These are phyloP conservation scores for Cheilosia vernalis DNA, from an alignment of 2,888 invertebrate species.

Conservation along the genomic window DNA sequence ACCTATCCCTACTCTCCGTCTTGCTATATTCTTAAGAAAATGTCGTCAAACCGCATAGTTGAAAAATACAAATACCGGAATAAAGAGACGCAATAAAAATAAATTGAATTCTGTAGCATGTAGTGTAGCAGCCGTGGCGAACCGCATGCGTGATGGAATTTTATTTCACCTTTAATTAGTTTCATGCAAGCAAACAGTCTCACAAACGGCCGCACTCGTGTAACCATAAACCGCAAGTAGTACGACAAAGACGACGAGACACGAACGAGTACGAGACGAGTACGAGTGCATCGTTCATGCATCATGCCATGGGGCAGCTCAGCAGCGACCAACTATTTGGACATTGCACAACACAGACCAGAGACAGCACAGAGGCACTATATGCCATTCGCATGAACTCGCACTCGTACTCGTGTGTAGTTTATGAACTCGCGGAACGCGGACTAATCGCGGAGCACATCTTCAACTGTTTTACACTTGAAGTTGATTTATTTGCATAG, in stretches of 20 bases:
- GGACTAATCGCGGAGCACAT: conserved; percentile 40
- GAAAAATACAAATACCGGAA: conserved; percentile 19
- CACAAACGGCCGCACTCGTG: conserved; percentile 10
- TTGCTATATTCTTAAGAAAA: conserved; percentile 1
- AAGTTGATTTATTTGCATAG: conserved; percentile 53
- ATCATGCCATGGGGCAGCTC: too few relatives aligned
- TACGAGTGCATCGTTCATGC: too few relatives aligned
- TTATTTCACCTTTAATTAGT: conserved; percentile 64
- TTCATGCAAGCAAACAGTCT: conserved; percentile 20
- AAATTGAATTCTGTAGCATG: conserved; percentile 59
- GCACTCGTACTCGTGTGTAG: neutral
- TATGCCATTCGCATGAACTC: neutral
- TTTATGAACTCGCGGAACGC: conserved; percentile 39
- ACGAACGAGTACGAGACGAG: too few relatives aligned
- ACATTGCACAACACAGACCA: conserved; percentile 28
- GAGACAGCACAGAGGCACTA: neutral
- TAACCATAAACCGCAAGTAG: conserved; percentile 37
- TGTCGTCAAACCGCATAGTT: conserved; percentile 30
- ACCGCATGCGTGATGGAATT: conserved; percentile 67
- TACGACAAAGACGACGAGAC: conserved; percentile 2
- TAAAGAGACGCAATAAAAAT: conserved; percentile 42
- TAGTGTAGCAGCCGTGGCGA: conserved; percentile 2
- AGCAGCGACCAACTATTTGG: conserved; percentile 5
- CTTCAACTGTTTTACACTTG: conserved; percentile 32
- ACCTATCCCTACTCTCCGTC: too few relatives aligned